Evolutionary conservation across 2,888 invertebrate genomes (phyloP).

Genomic region (Trachelus troglodyta): DNA sequence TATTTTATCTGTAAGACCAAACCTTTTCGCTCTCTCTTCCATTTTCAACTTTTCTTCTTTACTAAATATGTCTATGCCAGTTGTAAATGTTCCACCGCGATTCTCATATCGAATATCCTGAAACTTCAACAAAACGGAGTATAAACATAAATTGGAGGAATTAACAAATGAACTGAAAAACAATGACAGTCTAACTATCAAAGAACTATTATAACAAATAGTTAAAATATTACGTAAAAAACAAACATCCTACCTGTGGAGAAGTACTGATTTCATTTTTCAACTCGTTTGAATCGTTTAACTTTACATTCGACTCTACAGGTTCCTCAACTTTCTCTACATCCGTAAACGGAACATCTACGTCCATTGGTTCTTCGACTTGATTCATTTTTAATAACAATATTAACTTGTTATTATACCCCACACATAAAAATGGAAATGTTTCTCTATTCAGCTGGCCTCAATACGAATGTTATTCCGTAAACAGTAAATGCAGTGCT

Average conservation of each 20-base stretch:
- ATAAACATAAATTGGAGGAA: neutral
- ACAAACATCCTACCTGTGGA: slow-evolving; percentile 8
- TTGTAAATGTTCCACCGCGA: slow-evolving; percentile 63
- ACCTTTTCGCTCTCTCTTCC: slow-evolving; percentile 71
- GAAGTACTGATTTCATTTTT: slow-evolving; percentile 18
- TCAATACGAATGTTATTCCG: neutral
- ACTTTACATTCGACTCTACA: slow-evolving; percentile 25
- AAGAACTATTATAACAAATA: neutral
- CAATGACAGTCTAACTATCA: neutral
- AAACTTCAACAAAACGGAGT: slow-evolving; percentile 23
- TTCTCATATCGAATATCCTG: slow-evolving; percentile 49
- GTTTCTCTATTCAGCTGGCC: neutral
- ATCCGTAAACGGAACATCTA: slow-evolving; percentile 54
- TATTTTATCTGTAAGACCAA: slow-evolving; percentile 68
- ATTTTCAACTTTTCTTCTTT: slow-evolving; percentile 69
- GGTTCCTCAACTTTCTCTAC: slow-evolving; percentile 41
- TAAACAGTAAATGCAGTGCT: too few species aligned
- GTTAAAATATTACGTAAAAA: neutral
- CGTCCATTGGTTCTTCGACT: slow-evolving; percentile 67
- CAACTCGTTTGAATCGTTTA: slow-evolving; percentile 21
- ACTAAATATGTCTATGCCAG: slow-evolving; percentile 68
- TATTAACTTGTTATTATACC: slow-evolving; percentile 13
- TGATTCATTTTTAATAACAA: slow-evolving; percentile 47
- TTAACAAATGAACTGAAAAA: neutral
- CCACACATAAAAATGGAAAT: neutral